A percentile compares a stretch with the other conserved stretches of the same genome.
Evolutionary conservation across 1,140 invertebrate genomes (phyloP).

Genomic region (Metopolophium dirhodum): DNA sequence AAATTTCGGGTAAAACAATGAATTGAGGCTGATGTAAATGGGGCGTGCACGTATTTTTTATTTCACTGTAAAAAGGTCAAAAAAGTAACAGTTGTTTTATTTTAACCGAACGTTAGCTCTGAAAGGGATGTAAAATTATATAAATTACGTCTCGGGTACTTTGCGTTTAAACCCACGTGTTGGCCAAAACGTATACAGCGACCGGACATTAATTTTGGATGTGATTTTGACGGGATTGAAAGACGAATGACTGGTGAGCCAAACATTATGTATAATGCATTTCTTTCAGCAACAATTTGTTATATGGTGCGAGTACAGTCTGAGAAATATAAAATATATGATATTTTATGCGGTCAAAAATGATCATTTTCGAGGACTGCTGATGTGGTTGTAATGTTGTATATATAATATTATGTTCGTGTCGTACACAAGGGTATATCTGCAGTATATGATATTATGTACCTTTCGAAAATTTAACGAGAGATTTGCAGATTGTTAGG

Average conservation of each 20-base stretch:
- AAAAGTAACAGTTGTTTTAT: constrained; percentile 11
- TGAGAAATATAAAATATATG: background rate
- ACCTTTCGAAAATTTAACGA: background rate
- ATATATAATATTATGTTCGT: background rate
- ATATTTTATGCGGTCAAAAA: background rate
- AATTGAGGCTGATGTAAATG: background rate
- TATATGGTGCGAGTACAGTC: background rate
- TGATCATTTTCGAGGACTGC: background rate
- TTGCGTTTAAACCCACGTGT: background rate
- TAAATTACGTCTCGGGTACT: constrained; percentile 11
- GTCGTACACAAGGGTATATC: background rate
- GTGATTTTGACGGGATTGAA: constrained; percentile 36
- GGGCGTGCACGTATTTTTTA: background rate
- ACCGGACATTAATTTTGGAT: constrained; percentile 41
- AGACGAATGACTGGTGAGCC: background rate
- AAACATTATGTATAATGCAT: constrained; percentile 10
- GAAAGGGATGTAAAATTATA: background rate
- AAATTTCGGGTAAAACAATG: background rate
- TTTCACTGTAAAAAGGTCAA: background rate
- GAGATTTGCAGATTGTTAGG: background rate
- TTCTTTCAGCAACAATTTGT: constrained; percentile 13
- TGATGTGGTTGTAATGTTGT: background rate
- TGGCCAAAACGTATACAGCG: constrained; percentile 21
- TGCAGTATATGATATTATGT: background rate
- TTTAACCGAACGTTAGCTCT: background rate